These are phyloP conservation scores for Agrochola litura DNA, from an alignment of 2,888 invertebrate genomes.

Conservation along the genomic window DNA sequence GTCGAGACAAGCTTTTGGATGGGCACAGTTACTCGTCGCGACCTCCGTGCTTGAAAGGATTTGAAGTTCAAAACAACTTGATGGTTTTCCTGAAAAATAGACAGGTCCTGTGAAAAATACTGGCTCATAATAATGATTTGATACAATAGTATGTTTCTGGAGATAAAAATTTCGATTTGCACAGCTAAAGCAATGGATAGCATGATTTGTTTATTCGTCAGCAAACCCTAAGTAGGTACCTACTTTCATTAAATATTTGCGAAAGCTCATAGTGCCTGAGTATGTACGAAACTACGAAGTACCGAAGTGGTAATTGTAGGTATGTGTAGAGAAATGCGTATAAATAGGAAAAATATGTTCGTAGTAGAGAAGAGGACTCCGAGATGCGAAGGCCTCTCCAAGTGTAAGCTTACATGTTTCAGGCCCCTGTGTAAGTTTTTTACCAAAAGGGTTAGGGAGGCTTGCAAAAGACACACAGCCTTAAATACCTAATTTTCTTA, in stretches of 20 bases:
- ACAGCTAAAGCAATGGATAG: not conserved
- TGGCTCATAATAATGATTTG: not conserved
- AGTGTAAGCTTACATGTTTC: not conserved
- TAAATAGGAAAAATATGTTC: not conserved
- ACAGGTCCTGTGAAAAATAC: not conserved
- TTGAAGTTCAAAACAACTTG: constrained; percentile 60
- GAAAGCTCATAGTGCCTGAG: not conserved
- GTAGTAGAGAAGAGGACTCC: not conserved
- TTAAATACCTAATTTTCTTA: not conserved
- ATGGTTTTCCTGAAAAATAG: constrained; percentile 19
- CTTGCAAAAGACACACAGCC: not conserved
- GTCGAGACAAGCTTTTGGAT: constrained; percentile 70
- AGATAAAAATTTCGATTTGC: not conserved
- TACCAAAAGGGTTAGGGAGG: not conserved
- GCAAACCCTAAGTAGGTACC: not conserved
- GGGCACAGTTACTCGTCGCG: constrained; percentile 71
- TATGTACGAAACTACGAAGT: not conserved
- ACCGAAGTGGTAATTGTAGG: not conserved
- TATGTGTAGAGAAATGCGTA: not conserved
- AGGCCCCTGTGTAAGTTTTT: not conserved
- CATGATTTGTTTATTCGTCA: constrained; percentile 3
- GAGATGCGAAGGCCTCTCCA: not conserved
- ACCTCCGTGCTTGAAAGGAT: constrained; percentile 71
- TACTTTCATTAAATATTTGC: constrained; percentile 15
- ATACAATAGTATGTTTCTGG: not conserved